Conservation (phyloP, 2,888 invertebrate species). For the Netelia fuscicornis region DNA sequence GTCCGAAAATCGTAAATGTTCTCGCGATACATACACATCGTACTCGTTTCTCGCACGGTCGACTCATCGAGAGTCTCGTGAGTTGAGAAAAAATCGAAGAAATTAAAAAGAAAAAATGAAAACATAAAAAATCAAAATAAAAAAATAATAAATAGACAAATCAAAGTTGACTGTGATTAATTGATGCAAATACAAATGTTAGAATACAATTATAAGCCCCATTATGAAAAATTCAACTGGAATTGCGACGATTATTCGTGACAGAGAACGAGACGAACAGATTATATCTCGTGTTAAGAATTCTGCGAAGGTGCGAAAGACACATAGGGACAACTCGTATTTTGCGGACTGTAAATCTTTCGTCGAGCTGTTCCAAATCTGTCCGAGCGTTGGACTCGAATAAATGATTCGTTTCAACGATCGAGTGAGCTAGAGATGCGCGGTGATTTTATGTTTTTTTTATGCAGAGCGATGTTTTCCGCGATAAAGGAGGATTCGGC, state of each 20-base stretch:
- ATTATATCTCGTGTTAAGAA: not conserved
- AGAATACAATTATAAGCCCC: slow-evolving; percentile 26
- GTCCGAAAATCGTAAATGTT: slow-evolving; percentile 49
- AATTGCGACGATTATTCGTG: slow-evolving; percentile 17
- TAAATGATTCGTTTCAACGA: slow-evolving; percentile 37
- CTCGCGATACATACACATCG: not conserved
- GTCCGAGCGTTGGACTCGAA: slow-evolving; percentile 15
- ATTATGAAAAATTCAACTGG: slow-evolving; percentile 3
- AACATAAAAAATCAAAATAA: slow-evolving; percentile 20
- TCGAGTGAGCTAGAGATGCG: not conserved
- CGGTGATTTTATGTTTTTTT: not conserved
- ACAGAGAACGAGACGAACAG: slow-evolving; percentile 5
- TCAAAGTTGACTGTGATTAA: no score
- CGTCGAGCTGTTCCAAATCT: slow-evolving; percentile 50
- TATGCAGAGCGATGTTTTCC: not conserved
- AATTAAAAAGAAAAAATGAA: not conserved
- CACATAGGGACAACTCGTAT: slow-evolving; percentile 37
- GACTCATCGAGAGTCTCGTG: slow-evolving; percentile 23
- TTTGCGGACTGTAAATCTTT: slow-evolving; percentile 48
- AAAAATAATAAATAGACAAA: slow-evolving; percentile 42
- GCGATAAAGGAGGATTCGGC: not conserved
- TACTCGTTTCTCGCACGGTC: slow-evolving; percentile 34
- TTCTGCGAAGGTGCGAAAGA: slow-evolving; percentile 21
- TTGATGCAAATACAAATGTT: slow-evolving; percentile 3
- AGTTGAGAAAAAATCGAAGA: slow-evolving; percentile 32